Evolutionary conservation across 2,888 invertebrate genomes (phyloP).

Genomic region (Agrotis segetum): DNA sequence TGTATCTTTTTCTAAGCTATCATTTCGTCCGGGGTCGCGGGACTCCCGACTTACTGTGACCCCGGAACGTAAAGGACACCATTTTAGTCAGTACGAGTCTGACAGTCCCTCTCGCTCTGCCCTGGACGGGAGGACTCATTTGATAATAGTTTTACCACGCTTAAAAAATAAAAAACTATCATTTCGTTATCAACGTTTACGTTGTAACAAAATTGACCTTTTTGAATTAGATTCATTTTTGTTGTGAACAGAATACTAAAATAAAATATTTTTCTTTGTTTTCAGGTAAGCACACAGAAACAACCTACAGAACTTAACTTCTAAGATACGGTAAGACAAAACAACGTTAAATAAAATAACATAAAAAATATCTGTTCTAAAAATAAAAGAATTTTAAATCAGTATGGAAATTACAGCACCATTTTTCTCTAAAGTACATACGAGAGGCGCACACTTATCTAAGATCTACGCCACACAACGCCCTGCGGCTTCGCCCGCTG

Average conservation of each 20-base stretch:
- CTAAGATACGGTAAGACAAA: slow-evolving; percentile 8
- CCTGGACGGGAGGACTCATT: no score
- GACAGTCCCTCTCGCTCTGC: no score
- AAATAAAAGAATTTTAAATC: slow-evolving; percentile 27
- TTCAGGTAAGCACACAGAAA: slow-evolving; percentile 42
- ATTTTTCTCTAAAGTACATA: slow-evolving; percentile 36
- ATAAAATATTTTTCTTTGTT: slow-evolving; percentile 28
- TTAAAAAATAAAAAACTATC: no score
- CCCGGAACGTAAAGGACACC: no score
- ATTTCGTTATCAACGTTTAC: no score
- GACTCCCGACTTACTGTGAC: no score
- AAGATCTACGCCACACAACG: slow-evolving; percentile 61
- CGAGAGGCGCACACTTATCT: slow-evolving; percentile 51
- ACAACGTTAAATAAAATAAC: no score
- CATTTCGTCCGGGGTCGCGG: no score
- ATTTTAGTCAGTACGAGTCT: no score
- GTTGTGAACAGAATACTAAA: slow-evolving; percentile 15
- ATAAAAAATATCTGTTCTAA: neutral
- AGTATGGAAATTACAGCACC: slow-evolving; percentile 57
- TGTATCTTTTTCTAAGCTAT: neutral
- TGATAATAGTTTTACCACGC: no score
- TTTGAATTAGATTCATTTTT: no score
- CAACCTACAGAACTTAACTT: neutral
- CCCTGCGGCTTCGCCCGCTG: slow-evolving; percentile 67
- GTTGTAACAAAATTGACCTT: no score